Evolutionary conservation across 2,888 invertebrate genomes (phyloP), one percentile per base, ranked within the genome.

Genomic region (Tortrix viridana): DNA sequence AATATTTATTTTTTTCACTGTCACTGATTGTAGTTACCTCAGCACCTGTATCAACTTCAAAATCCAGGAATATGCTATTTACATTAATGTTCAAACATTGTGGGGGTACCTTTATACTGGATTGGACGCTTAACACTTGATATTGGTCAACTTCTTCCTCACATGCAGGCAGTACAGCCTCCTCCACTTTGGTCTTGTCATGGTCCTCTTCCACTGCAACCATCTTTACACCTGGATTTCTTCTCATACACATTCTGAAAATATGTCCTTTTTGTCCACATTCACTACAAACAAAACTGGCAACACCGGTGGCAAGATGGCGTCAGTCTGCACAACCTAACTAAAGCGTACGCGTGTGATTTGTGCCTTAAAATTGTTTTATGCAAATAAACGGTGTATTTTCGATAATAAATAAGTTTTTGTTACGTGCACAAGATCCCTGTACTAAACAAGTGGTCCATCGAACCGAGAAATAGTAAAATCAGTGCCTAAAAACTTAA

Each of bases 191-290:
- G n/a, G 5, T 23, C 22, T n/a, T n/a, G n/a, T 20, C 20, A 1
- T 9, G 3, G 3, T 6, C 4, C 6, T 9, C 1, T 37, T 38
- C 22, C 48, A 56, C 2, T n/a, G 19, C 12, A 12, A 56, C 5
- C 23, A 22, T 47, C 23, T 56, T 56, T 3, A 38, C 19, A 48
- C 7, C 38, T n/a, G 26, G 5, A 26, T 46, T 55, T 5, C 26
- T 43, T 16, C 6, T 22, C 5, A 43, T 9, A 6, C 56, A 56
- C 5, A 9, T 20, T 19, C 47, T 56, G 12, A 48, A 56, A 2
- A 48, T 48, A 32, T 56, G 56, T 47, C 56, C 56, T 47, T 56
- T 32, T 26, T 16, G 19, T 19, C 56, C 56, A 12, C 56, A 56
- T 22, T 56, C 38, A n/a, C 43, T 43, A 16, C n/a, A n/a, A n/a